Conservation (phyloP, 2,113 vertebrate species). For the Pithys albifrons region DNA sequence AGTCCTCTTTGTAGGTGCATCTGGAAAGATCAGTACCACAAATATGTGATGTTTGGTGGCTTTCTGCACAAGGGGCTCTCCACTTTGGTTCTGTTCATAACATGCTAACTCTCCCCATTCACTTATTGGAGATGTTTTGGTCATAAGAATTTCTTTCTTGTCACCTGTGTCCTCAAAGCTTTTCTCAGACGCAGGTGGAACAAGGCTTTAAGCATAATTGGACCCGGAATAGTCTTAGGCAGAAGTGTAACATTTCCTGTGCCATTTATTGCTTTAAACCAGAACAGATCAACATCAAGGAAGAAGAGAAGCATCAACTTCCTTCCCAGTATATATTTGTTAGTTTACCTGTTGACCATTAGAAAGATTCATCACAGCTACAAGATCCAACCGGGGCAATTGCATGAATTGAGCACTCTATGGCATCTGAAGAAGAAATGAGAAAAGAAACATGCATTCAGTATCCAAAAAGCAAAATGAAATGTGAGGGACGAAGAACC, state of each 20-base stretch:
- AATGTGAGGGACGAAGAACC: background rate
- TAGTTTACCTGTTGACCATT: background rate
- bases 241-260: background rate
- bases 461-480: background rate
- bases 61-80: background rate
- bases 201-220: background rate
- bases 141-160: background rate
- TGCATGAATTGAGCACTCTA: background rate
- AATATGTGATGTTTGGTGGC: background rate
- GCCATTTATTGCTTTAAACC: background rate
- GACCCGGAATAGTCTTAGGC: background rate
- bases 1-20: background rate
- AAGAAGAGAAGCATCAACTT: background rate
- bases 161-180: background rate
- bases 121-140: background rate
- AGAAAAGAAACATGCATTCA: background rate
- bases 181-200: background rate
- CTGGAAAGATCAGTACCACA: background rate
- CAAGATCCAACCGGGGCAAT: background rate
- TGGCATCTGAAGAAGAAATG: background rate
- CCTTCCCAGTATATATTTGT: background rate
- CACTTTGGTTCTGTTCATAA: background rate
- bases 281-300: background rate
- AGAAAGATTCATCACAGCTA: background rate
- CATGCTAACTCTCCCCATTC: background rate